Conservation (phyloP, 2,797 vertebrate genomes). For the Pampus argenteus region DNA sequence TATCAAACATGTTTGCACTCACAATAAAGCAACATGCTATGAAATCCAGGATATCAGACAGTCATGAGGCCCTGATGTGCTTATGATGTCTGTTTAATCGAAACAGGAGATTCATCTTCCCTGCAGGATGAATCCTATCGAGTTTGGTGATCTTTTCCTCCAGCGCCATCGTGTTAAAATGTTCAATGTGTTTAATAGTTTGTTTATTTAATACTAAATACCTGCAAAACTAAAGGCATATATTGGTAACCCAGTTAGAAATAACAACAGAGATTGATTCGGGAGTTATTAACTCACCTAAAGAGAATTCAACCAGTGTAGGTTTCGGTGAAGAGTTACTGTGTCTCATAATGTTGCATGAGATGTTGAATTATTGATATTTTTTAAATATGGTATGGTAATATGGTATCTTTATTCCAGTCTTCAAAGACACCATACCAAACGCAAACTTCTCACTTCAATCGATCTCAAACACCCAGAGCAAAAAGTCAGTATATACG, state of each 20-base stretch:
- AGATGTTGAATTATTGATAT: background rate
- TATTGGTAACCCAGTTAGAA: background rate
- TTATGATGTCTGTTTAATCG: background rate
- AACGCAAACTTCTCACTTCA: background rate
- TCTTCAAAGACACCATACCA: constrained; percentile 9
- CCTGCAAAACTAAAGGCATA: background rate
- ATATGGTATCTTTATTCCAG: background rate
- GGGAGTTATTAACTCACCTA: background rate
- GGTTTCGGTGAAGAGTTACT: constrained; percentile 8
- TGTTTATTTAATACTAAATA: too few species aligned
- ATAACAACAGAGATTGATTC: background rate
- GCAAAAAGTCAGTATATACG: background rate
- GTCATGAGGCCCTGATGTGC: background rate
- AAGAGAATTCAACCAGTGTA: constrained; percentile 8
- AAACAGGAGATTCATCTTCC: background rate
- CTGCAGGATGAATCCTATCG: too few species aligned
- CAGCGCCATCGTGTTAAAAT: too few species aligned
- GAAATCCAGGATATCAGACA: background rate
- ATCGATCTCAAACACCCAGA: background rate
- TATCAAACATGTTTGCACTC: constrained; percentile 25
- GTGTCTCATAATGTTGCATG: constrained; percentile 11
- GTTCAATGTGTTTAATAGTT: background rate
- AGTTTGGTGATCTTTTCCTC: too few species aligned
- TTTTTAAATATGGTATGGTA: too few species aligned
- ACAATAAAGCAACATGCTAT: constrained; percentile 7